Evolutionary conservation across 1,140 invertebrate genomes (phyloP).

Genomic region (Drosophila funebris): DNA sequence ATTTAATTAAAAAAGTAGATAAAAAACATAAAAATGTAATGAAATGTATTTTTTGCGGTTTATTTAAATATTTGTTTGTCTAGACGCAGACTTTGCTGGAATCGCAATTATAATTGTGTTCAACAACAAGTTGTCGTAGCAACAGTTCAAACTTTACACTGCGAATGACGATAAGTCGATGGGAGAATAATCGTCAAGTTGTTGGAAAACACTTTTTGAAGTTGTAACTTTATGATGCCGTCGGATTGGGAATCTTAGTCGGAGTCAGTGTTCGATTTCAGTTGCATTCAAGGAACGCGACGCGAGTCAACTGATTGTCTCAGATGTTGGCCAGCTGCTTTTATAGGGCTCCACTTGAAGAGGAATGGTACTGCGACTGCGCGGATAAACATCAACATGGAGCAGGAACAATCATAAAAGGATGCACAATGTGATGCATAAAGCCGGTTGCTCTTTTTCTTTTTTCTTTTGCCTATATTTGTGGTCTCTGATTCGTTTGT

Average conservation of each 20-base stretch:
- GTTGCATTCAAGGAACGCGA: constrained; percentile 23
- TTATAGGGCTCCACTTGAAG: constrained; percentile 38
- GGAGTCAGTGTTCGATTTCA: too few relatives aligned
- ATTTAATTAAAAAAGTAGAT: constrained; percentile 9
- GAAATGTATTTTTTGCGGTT: constrained; percentile 6
- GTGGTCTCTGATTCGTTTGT: constrained; percentile 45
- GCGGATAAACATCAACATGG: constrained; percentile 51
- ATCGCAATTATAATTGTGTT: not conserved
- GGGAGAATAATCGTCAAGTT: constrained; percentile 26
- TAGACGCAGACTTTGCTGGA: not conserved
- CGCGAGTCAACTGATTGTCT: constrained; percentile 50
- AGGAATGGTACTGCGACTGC: constrained; percentile 26
- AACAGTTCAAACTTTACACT: constrained; percentile 1
- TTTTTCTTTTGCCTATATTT: too few relatives aligned
- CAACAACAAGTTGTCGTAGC: constrained; percentile 5
- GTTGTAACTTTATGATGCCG: not conserved
- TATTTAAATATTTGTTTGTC: not conserved
- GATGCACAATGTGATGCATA: constrained; percentile 24
- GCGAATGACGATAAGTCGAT: not conserved
- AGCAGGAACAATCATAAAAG: not conserved
- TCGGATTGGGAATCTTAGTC: not conserved
- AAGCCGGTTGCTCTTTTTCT: constrained; percentile 58
- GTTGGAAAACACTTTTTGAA: not conserved
- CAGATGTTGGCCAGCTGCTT: constrained; percentile 33
- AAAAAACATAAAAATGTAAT: not conserved